Evolutionary conservation across 2,888 invertebrate species (phyloP), one percentile per base, ranked within the genome.

Genomic region (Oasisia sp.): DNA sequence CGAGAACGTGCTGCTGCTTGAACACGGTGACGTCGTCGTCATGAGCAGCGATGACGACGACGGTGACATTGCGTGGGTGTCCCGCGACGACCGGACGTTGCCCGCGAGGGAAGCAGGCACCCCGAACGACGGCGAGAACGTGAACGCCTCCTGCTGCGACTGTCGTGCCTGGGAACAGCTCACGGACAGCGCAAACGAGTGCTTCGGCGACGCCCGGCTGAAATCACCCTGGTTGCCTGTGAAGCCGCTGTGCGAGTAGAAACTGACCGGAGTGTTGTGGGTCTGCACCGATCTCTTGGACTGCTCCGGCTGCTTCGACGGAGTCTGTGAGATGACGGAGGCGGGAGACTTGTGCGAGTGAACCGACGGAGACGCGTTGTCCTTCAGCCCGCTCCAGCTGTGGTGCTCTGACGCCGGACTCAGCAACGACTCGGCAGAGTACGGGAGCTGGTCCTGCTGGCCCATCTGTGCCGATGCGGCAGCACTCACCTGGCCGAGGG

Each of bases 351-450:
- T 74, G 74, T 74, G 74, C 27, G 74, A 74, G 74, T 74, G 74
- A 74, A 74, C 74, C 27, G 74, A 74, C 27, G 19, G 74, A 19
- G 74, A 74, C 7, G 74, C n/a, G n/a, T 74, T 74, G 27, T 74
- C 74, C 7, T 74, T 74, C 19, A 74, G 74, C 27, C 74, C 74
- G 27, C 74, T 74, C 74, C 74, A 74, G 27, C 74, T 74, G 74
- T 27, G 27, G 74, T 74, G 14, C 74, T 74, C 74, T 7, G 74
- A 74, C 74, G 74, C 32, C 9, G 94, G 92, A 44, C 92, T 94
- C 89, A 94, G 94, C 56, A 95, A 91, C 19, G 94, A 93, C 89
- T 95, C 95, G 8, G 94, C 94, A 45, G 94, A 94, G 92, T 94
- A 95, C 45, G 94, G 92, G 32, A 94, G 74, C 89, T 92, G 92